Base-by-base conservation (phyloP, 2,113 vertebrate genomes). In the Hoplias malabaricus region DNA sequence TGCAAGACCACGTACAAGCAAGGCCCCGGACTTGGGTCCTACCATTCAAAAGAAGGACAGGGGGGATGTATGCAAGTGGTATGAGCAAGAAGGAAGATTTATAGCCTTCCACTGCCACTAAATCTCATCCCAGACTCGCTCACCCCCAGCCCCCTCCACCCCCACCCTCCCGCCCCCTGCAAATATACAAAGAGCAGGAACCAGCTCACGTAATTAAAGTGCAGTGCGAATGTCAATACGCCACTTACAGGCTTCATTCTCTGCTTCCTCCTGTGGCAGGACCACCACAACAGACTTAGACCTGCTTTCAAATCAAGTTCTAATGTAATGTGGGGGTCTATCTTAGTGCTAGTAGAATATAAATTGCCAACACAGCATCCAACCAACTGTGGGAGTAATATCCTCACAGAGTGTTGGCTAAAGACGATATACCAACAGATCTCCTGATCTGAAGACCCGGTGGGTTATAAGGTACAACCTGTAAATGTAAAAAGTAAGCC, bases 1-100 rank as follows among this genome's bases (percentile, higher is more conserved):
- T 80, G 82, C 54, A 50, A 81, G 81, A 76, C 74, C 73, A 23
- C 40, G 82, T 72, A 78, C 84, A 89, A 91, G 88, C 79, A 87
- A 85, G 84, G 78, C 72, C 74, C 70, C 69, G 21, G 27, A 75
- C 65, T 77, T 73, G 80, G 74, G 83, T 82, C 81, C 82, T 84
- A 84, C 86, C 84, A 78, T 63, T 31, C 71, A 69, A 34, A 38
- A 19, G 78, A 81, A 69, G 34, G 67, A 53, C 33, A 73, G 34
- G 43, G 63, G 69, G 29, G 57, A 69, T 23, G 68, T 50, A 57
- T 21, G 56, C 67, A 50, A 65, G 46, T 38, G n/a, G 23, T 68
- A 75, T 31, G 36, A 50, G 33, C 13, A 38, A 29, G 69, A n/a
- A 68, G 34, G 61, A 74, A 78, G 81, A 83, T 80, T 83, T 83